These are phyloP conservation scores for Anthonomus grandis DNA, from an alignment of 1,140 invertebrate species.

Conservation along the genomic window DNA sequence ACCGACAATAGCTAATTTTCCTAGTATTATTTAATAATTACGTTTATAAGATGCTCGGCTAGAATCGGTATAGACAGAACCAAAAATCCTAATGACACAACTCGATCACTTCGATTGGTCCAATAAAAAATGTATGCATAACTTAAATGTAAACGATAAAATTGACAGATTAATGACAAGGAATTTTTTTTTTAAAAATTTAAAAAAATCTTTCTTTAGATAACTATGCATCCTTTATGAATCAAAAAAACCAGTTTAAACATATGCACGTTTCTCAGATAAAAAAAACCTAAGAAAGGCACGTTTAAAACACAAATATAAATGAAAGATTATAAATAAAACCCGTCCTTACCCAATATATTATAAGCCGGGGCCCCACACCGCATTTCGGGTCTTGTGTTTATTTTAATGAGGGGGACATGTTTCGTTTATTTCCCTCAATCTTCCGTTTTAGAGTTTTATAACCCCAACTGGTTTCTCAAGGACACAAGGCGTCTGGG, in stretches of 20 bases:
- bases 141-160: no score
- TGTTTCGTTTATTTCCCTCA: constrained; percentile 38
- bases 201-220: not conserved
- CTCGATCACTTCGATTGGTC: no score
- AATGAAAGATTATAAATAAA: constrained; percentile 37
- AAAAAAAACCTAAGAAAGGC: constrained; percentile 17
- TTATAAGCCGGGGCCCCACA: constrained; percentile 28
- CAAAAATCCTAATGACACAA: no score
- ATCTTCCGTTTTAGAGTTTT: constrained; percentile 33
- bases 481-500: constrained; percentile 25
- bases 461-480: constrained; percentile 30
- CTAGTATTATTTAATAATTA: no score
- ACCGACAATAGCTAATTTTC: no score
- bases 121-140: no score
- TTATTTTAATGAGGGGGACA: constrained; percentile 39
- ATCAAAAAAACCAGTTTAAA: constrained; percentile 25
- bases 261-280: constrained; percentile 18
- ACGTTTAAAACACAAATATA: constrained; percentile 32
- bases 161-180: no score
- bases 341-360: constrained; percentile 35
- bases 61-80: no score
- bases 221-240: constrained; percentile 11
- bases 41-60: no score
- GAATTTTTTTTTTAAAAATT: not conserved
- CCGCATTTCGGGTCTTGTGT: constrained; percentile 27